Base-by-base conservation (phyloP, 2,888 invertebrate species). In the Poecilus cupreus region DNA sequence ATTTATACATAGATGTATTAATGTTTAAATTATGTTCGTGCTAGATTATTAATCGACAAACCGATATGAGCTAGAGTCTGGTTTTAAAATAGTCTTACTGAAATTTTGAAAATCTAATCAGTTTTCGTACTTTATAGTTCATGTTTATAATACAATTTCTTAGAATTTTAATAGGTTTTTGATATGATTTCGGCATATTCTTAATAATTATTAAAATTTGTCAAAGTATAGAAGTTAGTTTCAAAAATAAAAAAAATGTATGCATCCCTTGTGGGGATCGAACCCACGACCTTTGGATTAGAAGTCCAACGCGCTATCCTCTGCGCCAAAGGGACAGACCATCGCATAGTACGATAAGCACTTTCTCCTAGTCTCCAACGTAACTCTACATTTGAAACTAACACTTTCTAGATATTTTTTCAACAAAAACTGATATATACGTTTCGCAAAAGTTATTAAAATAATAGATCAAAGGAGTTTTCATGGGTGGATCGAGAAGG, bases 241-340 rank as follows among this genome's bases (percentile, higher is more conserved):
- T n/a, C n/a, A 22, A 82, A 26, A 76, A 76, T 82, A 85, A 84
- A 83, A 84, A 84, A 85, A 84, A 83, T 64, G 81, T 1, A 11
- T 82, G 84, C 93, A 94, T 94, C 94, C 94, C 94, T 94, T 93
- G 94, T 93, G 94, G 94, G 94, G 94, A 94, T 94, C 94, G 94
- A 94, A 94, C 94, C 94, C 94, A 93, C 94, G 94, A 94, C 94
- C 94, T 94, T 94, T 94, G 94, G 94, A 94, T 94, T 94, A 94
- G 94, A 94, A 94, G 94, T 94, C 94, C 94, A 94, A 94, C 94
- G 94, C 94, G 94, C 94, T 94, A 94, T 94, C 94, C 94, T 93
- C 94, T 94, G 94, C 94, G 94, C 94, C 93, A 94, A 93, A 94
- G 94, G 94, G 94, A 94, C 94, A 85, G 85, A 78, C 87, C 79